Base-by-base conservation (phyloP, 2,888 invertebrate genomes). In the Pheosia tremula region DNA sequence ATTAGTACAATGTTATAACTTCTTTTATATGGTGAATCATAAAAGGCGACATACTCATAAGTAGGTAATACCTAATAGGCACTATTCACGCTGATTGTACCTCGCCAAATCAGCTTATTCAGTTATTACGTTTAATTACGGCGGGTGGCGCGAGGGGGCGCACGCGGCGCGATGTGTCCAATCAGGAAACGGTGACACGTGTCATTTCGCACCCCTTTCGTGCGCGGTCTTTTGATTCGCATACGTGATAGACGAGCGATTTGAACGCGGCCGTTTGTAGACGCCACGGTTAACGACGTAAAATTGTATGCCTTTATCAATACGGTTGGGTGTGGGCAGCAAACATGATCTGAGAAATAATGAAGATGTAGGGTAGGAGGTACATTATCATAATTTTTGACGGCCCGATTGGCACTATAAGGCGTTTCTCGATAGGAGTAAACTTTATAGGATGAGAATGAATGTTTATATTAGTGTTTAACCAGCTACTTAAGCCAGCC, bases 151-250 rank as follows among this genome's bases (percentile, higher is more conserved):
- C 66, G 71, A 61, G 62, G 66, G 72, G 66, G 71, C 67, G 70
- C 63, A 71, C 72, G 69, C 69, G 75, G 77, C 61, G 72, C 80
- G 82, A 82, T 83, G 85, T 82, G 86, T 85, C 90, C 91, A 91
- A 91, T 91, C 91, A 90, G 86, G 80, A 81, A 70, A 72, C 77
- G 72, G 74, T 74, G 90, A 88, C 91, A 88, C 91, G 91, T 91
- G 92, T 89, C 91, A 85, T 82, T 86, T 87, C 81, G 87, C 89
- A 91, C 91, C 91, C 91, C 90, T 90, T 90, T 82, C 82, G 81
- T 82, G 82, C 83, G 83, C 85, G 86, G 87, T 90, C 88, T 85
- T 77, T 86, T 87, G 87, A 88, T 87, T 89, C 84, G 63, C 83
- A 62, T 63, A 37, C 36, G 10, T 0, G 45, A 58, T 68, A 84